These are phyloP conservation scores for Cephus cinctus DNA, from an alignment of 1,140 invertebrate species.

Conservation along the genomic window DNA sequence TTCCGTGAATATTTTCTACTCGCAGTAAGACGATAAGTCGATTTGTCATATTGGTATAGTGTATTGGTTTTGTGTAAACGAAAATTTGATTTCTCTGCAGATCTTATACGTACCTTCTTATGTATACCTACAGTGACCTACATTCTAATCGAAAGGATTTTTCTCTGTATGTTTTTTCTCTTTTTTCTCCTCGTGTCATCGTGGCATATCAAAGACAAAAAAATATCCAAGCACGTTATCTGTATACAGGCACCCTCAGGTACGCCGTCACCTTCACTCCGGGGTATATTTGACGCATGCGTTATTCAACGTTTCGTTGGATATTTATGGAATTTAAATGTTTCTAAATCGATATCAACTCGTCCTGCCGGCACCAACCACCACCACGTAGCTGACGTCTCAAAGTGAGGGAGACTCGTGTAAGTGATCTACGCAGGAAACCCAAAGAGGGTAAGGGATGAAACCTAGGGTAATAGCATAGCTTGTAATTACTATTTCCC, in stretches of 20 bases:
- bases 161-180: no score
- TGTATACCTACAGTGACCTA: no score
- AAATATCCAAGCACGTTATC: background rate
- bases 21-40: no score
- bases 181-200: background rate
- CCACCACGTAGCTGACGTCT: conserved; percentile 7
- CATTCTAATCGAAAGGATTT: no score
- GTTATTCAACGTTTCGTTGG: conserved; percentile 35
- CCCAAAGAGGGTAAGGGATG: no score
- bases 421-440: no score
- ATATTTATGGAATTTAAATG: conserved; percentile 41
- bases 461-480: background rate
- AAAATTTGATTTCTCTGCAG: no score
- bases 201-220: background rate
- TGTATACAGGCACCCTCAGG: background rate
- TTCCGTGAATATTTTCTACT: no score
- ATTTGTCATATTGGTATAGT: no score
- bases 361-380: conserved; percentile 25
- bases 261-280: background rate
- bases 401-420: no score
- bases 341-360: conserved; percentile 37
- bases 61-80: no score
- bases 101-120: no score
- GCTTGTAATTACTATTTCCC: background rate
- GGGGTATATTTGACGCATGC: conserved; percentile 22